Evolutionary conservation across 2,888 invertebrate genomes (phyloP).

Genomic region (Cryptocephalus moraei): DNA sequence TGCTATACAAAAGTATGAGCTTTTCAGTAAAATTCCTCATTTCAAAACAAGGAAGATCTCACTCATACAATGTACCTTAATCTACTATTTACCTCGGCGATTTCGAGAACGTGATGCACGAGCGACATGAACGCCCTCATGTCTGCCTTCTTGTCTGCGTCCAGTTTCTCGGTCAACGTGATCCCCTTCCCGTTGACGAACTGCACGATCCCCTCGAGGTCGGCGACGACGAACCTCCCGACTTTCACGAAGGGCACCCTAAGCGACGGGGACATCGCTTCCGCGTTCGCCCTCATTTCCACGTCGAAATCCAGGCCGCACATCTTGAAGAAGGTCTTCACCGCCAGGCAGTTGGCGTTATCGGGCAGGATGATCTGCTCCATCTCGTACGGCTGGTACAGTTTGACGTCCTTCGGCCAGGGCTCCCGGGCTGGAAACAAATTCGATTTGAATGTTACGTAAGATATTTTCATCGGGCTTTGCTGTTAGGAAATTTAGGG

Average conservation of each 20-base stretch:
- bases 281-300: slow-evolving; percentile 81
- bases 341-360: slow-evolving; percentile 86
- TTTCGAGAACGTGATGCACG: slow-evolving; percentile 77
- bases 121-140: slow-evolving; percentile 90
- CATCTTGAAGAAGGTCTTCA: slow-evolving; percentile 90
- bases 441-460: neutral
- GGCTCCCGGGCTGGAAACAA: slow-evolving; percentile 64
- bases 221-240: slow-evolving; percentile 80
- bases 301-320: slow-evolving; percentile 74
- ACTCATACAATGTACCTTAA: no score
- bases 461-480: neutral
- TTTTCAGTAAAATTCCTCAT: no score
- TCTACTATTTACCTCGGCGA: slow-evolving; percentile 62
- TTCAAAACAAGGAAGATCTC: no score
- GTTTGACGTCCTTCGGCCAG: slow-evolving; percentile 79
- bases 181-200: slow-evolving; percentile 80
- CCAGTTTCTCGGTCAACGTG: slow-evolving; percentile 60
- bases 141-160: slow-evolving; percentile 72
- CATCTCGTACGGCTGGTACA: slow-evolving; percentile 85
- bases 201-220: slow-evolving; percentile 83
- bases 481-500: neutral
- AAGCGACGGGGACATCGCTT: slow-evolving; percentile 93
- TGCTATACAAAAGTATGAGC: no score
- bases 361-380: slow-evolving; percentile 92
- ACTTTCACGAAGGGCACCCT: slow-evolving; percentile 87